These are phyloP conservation scores for Lapara coniferarum DNA, from an alignment of 2,888 invertebrate species.

Conservation along the genomic window DNA sequence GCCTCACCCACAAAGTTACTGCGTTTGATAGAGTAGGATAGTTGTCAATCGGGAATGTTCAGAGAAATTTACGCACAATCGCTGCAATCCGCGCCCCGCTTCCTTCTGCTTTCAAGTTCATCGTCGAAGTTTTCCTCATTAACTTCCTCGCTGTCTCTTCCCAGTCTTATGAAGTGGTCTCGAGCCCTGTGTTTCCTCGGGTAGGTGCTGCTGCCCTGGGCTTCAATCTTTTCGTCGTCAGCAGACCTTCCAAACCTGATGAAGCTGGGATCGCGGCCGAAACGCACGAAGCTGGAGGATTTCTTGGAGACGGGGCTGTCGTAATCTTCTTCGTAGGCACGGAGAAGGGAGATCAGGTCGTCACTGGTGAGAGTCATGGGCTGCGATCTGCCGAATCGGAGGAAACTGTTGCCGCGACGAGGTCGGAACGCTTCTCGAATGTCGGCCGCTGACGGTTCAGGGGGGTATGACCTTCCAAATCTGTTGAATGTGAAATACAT, in stretches of 20 bases:
- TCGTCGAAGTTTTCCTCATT: conserved; percentile 58
- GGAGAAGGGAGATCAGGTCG: conserved; percentile 67
- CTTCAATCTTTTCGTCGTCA: conserved; percentile 61
- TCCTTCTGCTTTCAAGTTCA: conserved; percentile 62
- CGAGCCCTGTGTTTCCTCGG: conserved; percentile 73
- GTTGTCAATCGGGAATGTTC: conserved; percentile 35
- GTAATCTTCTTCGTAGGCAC: conserved; percentile 69
- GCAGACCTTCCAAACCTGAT: conserved; percentile 75
- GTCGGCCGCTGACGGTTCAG: conserved; percentile 71
- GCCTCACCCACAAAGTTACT: conserved; percentile 19
- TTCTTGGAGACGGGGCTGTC: conserved; percentile 61
- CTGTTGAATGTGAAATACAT: conserved; percentile 45
- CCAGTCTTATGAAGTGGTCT: conserved; percentile 74
- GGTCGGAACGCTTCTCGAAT: conserved; percentile 63
- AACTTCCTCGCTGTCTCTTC: conserved; percentile 70
- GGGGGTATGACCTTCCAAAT: conserved; percentile 74
- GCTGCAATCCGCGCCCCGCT: conserved; percentile 63
- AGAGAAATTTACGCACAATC: conserved; percentile 64
- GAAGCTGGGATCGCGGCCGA: conserved; percentile 76
- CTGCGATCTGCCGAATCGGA: conserved; percentile 73
- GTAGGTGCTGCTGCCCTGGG: conserved; percentile 37
- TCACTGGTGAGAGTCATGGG: conserved; percentile 65
- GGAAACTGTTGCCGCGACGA: conserved; percentile 69
- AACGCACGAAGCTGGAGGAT: conserved; percentile 66
- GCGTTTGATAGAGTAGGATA: conserved; percentile 28